A percentile compares a stretch with the other conserved stretches of the same genome.
phyloP scores from a whole-genome alignment of 2,113 vertebrate species.

The Rhipidura dahli region DNA sequence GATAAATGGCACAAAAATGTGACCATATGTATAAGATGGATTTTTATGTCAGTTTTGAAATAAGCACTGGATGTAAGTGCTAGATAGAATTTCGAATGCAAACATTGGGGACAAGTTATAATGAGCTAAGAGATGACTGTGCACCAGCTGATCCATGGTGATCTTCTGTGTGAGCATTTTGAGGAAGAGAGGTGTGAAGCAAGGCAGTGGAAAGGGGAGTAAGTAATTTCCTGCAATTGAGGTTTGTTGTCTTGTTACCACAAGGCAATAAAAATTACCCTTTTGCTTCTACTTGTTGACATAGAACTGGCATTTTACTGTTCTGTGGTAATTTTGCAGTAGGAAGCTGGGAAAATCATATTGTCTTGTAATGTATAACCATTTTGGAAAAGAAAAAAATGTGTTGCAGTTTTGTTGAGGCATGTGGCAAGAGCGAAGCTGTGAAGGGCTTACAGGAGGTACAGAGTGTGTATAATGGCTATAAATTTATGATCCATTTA shows the following conservation, averaged over 20 bases:
- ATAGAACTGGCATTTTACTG: not conserved
- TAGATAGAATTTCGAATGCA: not conserved
- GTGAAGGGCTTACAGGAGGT: not conserved
- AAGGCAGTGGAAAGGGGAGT: not conserved
- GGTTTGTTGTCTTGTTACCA: not conserved
- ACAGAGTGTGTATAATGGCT: not conserved
- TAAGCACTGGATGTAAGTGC: not conserved
- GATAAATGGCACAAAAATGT: not conserved
- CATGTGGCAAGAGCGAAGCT: not conserved
- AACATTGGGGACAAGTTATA: not conserved
- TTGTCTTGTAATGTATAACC: not conserved
- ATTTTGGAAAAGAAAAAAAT: not conserved
- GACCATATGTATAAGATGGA: not conserved
- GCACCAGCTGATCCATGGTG: not conserved
- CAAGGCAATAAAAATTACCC: not conserved
- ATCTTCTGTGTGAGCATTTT: not conserved
- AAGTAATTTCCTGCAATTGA: not conserved
- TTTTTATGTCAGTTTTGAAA: not conserved
- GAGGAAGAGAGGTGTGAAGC: not conserved
- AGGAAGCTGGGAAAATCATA: not conserved
- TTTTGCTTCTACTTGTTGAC: not conserved
- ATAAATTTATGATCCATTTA: not conserved
- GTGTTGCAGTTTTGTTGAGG: not conserved
- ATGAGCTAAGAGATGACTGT: not conserved
- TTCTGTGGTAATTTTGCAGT: not conserved